phyloP scores from a whole-genome alignment of 2,797 vertebrate species.

The Pangasius mekongensis region DNA sequence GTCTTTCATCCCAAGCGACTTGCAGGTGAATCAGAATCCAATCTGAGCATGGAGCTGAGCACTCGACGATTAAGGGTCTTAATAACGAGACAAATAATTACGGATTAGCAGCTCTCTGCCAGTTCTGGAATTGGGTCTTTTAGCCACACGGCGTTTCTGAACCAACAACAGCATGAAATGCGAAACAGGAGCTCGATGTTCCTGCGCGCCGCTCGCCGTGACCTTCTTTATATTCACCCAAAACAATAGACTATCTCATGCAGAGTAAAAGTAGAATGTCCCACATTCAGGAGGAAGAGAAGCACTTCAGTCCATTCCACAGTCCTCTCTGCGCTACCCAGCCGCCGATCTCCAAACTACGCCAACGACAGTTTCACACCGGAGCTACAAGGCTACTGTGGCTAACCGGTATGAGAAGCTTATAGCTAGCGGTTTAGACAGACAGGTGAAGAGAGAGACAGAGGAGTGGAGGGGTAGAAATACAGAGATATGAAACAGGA shows the following conservation, averaged over 20 bases:
- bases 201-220: background rate
- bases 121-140: background rate
- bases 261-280: constrained; percentile 2
- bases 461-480: background rate
- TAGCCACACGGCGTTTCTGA: background rate
- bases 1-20: background rate
- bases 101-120: background rate
- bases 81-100: background rate
- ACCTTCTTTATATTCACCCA: background rate
- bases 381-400: background rate
- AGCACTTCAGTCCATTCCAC: background rate
- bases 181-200: background rate
- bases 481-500: background rate
- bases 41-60: background rate
- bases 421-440: background rate
- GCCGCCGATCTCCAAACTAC: background rate
- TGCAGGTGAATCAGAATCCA: background rate
- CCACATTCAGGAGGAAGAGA: background rate
- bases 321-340: background rate
- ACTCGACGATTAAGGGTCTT: background rate
- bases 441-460: background rate
- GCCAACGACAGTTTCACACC: background rate
- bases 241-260: background rate
- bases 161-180: background rate
- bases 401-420: background rate